Evolutionary conservation across 2,797 vertebrate species (phyloP).

Genomic region (Sebastes cheni): DNA sequence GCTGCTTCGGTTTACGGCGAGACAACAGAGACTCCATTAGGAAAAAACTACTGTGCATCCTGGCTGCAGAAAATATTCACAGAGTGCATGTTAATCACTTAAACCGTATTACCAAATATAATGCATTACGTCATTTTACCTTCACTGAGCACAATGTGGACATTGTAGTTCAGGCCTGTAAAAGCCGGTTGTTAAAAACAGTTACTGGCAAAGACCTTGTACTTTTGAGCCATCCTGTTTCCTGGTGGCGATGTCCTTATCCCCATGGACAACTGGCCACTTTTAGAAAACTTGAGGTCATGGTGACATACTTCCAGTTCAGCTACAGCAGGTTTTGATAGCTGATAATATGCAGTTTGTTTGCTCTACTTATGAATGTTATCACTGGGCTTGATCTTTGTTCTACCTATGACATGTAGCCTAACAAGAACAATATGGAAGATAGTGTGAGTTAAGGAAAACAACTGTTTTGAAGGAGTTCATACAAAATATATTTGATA

Average conservation of each 20-base stretch:
- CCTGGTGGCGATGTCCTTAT: background rate
- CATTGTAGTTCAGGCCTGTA: background rate
- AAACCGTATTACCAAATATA: background rate
- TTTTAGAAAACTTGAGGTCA: background rate
- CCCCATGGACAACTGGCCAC: background rate
- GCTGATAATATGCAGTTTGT: background rate
- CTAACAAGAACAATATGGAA: background rate
- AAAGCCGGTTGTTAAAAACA: background rate
- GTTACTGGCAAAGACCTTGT: background rate
- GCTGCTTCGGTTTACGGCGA: slow-evolving; percentile 13
- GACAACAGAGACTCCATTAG: slow-evolving; percentile 25
- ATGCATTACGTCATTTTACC: background rate
- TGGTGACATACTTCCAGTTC: background rate
- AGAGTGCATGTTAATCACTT: background rate
- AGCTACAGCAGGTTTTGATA: background rate
- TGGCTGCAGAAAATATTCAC: background rate
- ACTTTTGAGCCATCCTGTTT: background rate
- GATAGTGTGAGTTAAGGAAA: background rate
- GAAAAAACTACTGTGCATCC: slow-evolving; percentile 19
- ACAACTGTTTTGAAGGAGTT: background rate
- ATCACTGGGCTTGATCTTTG: background rate
- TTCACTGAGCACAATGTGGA: background rate
- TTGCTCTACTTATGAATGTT: background rate
- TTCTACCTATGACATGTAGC: background rate
- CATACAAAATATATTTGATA: background rate